Conservation (phyloP, 2,797 vertebrate genomes). For the Apodemus agrarius region DNA sequence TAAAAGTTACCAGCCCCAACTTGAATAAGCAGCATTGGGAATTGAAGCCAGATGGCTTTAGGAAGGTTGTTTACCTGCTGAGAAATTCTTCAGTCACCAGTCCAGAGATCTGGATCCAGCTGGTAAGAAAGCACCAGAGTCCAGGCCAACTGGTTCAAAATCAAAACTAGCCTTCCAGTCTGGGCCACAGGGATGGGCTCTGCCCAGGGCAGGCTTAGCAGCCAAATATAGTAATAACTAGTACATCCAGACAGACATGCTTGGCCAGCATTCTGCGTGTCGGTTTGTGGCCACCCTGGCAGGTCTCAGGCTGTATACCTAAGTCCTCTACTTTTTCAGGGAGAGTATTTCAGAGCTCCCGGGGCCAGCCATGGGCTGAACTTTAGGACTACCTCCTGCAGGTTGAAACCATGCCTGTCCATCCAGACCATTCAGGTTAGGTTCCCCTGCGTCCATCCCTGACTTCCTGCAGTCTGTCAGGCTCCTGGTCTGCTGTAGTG, state of each 20-base stretch:
- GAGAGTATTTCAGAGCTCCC: slow-evolving; percentile 29
- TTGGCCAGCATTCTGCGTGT: slow-evolving; percentile 6
- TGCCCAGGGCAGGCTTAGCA: slow-evolving; percentile 19
- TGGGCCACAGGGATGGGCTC: slow-evolving; percentile 33
- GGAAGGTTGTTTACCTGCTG: slow-evolving; percentile 57
- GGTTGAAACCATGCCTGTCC: neutral
- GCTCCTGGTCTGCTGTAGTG: neutral
- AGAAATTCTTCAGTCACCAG: slow-evolving; percentile 55
- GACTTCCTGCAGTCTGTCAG: neutral
- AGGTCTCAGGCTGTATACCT: neutral
- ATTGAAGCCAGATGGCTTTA: neutral
- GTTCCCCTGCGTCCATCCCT: neutral
- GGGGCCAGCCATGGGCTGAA: neutral
- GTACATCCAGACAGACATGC: slow-evolving; percentile 56
- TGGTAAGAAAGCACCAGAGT: slow-evolving; percentile 63
- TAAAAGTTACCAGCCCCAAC: neutral
- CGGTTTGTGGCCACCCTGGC: neutral
- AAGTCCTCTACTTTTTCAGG: neutral
- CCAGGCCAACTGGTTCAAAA: slow-evolving; percentile 50
- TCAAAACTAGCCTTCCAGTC: slow-evolving; percentile 55
- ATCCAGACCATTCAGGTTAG: slow-evolving; percentile 18
- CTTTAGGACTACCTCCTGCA: neutral
- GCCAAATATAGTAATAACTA: slow-evolving; percentile 61
- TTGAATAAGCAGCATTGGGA: slow-evolving; percentile 54
- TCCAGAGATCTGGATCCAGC: slow-evolving; percentile 50